These are phyloP conservation scores for Dascyllus trimaculatus DNA, from an alignment of 2,113 vertebrate genomes.

Conservation along the genomic window DNA sequence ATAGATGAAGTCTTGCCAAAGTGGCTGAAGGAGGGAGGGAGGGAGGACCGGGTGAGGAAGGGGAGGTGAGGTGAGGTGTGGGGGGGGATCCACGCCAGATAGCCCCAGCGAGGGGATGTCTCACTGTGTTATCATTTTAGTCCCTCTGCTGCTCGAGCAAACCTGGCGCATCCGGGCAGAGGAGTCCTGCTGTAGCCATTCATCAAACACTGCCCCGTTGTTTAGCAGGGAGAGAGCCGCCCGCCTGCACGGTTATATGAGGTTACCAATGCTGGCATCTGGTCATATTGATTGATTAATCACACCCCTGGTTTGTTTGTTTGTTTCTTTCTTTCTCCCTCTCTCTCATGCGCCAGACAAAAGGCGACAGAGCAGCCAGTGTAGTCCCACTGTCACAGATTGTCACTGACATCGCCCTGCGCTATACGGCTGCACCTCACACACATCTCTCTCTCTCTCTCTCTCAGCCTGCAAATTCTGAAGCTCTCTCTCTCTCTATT, in stretches of 20 bases:
- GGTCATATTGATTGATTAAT: constrained; percentile 51
- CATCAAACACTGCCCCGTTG: constrained; percentile 40
- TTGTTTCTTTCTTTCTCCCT: background rate
- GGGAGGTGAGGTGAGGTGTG: background rate
- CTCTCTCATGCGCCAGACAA: constrained; percentile 32
- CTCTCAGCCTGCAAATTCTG: background rate
- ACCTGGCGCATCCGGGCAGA: constrained; percentile 56
- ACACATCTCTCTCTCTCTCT: constrained; percentile 1
- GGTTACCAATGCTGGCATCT: constrained; percentile 39
- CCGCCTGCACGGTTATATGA: background rate
- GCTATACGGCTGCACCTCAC: constrained; percentile 45
- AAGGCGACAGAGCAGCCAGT: constrained; percentile 20
- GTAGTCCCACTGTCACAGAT: constrained; percentile 57
- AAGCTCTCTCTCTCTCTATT: constrained; percentile 8
- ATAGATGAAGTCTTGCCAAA: constrained; percentile 33
- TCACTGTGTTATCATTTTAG: constrained; percentile 48
- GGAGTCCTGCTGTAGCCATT: constrained; percentile 52
- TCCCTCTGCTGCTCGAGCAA: constrained; percentile 52
- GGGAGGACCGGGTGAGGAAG: background rate
- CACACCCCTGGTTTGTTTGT: background rate
- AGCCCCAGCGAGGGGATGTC: constrained; percentile 36
- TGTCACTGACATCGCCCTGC: constrained; percentile 66
- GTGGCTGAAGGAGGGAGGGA: too few relatives aligned
- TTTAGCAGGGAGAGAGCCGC: constrained; percentile 12
- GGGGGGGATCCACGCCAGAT: constrained; percentile 33